A percentile compares a stretch with the other conserved stretches of the same genome.
These are phyloP conservation scores for Ochotona princeps DNA, from an alignment of 2,113 vertebrate species.

Conservation along the genomic window DNA sequence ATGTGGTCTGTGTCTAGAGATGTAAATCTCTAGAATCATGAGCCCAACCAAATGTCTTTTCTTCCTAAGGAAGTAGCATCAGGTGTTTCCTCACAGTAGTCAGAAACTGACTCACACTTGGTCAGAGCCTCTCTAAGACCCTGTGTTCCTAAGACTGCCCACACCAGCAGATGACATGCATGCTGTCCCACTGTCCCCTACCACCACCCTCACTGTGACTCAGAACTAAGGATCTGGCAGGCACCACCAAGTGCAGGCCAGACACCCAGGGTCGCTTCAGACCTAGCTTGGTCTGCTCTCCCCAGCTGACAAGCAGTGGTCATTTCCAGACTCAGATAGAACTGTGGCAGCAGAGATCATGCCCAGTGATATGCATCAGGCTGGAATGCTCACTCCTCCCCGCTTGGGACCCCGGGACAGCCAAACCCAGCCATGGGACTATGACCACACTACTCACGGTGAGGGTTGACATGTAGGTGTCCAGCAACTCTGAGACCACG, in stretches of 20 bases:
- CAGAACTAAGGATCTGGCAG: neutral
- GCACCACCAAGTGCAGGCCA: rapidly evolving
- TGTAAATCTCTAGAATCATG: no score
- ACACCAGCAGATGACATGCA: neutral
- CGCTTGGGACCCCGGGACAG: no score
- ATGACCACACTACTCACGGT: constrained; percentile 88
- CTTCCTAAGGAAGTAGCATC: no score
- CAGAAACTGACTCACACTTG: no score
- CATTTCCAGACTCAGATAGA: neutral
- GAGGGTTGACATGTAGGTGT: constrained; percentile 95
- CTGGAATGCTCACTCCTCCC: no score
- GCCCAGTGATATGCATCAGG: no score
- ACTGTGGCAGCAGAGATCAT: neutral
- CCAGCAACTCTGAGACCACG: constrained; percentile 93
- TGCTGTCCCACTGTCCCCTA: neutral
- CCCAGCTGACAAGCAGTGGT: neutral
- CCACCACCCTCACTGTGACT: neutral
- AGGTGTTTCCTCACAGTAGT: no score
- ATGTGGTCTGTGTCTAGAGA: no score
- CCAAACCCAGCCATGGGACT: neutral
- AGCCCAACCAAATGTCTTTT: no score
- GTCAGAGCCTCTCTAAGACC: neutral
- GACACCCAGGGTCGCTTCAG: neutral
- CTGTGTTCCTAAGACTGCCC: neutral
- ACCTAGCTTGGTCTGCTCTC: neutral